Evolutionary conservation across 2,888 invertebrate genomes (phyloP).

Genomic region (Coenonympha glycerion): DNA sequence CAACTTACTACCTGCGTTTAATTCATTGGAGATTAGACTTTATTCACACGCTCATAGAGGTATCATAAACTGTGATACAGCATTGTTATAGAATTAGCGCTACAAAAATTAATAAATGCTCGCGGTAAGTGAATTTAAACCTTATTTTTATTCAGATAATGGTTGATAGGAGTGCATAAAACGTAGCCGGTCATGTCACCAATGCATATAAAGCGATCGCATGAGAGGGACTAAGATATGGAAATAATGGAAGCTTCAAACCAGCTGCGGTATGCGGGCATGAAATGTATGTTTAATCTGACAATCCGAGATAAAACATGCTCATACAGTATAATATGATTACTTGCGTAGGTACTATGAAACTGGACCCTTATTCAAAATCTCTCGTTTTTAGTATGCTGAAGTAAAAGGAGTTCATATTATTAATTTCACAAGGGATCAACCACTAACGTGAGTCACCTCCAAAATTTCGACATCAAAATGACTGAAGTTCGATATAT

Average conservation of each 20-base stretch:
- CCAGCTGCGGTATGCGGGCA: slow-evolving; percentile 17
- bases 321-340: too few species aligned
- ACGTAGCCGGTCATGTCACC: slow-evolving; percentile 12
- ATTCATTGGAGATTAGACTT: slow-evolving; percentile 4
- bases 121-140: neutral
- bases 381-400: too few species aligned
- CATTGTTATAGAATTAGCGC: neutral
- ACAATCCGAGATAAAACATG: slow-evolving; percentile 12
- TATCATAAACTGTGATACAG: neutral
- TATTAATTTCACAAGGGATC: too few species aligned
- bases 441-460: too few species aligned
- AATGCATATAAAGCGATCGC: slow-evolving; percentile 22
- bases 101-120: neutral
- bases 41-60: slow-evolving; percentile 1
- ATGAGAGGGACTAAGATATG: slow-evolving; percentile 22
- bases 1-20: neutral
- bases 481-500: too few species aligned
- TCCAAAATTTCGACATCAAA: too few species aligned
- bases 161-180: neutral
- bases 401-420: too few species aligned
- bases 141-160: neutral
- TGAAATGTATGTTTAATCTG: slow-evolving; percentile 3
- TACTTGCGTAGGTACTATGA: too few species aligned
- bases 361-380: too few species aligned
- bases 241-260: slow-evolving; percentile 12